A percentile compares a stretch with the other conserved stretches of the same genome.
Evolutionary conservation across 2,888 invertebrate species (phyloP).

Genomic region (Pseudanteris insignis): DNA sequence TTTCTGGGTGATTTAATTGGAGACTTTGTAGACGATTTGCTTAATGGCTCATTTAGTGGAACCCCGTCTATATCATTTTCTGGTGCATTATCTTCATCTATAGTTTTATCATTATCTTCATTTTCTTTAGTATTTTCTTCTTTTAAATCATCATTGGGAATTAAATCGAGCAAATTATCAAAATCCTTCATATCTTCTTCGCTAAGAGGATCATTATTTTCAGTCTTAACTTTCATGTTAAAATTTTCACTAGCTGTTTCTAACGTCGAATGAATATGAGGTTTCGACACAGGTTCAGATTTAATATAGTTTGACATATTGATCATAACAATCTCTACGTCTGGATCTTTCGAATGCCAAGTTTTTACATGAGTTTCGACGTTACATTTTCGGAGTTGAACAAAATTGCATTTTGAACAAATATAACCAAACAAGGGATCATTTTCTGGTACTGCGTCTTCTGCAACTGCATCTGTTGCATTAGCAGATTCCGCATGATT

Average conservation of each 20-base stretch:
- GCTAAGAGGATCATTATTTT: conserved; percentile 3
- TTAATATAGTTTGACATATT: conserved; percentile 58
- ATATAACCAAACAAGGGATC: conserved; percentile 70
- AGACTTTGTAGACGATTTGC: conserved; percentile 4
- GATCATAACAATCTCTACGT: conserved; percentile 67
- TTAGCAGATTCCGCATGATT: conserved; percentile 9
- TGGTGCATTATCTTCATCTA: not conserved
- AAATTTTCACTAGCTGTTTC: conserved; percentile 1
- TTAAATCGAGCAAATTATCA: conserved; percentile 28
- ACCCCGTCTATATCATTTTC: not conserved
- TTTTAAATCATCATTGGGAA: conserved; percentile 36
- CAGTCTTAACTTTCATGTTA: not conserved
- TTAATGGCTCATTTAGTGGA: conserved; percentile 2
- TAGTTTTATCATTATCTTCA: too few relatives aligned
- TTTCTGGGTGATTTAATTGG: conserved; percentile 5
- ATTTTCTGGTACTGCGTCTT: conserved; percentile 53
- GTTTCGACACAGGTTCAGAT: conserved; percentile 38
- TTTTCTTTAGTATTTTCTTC: conserved; percentile 4
- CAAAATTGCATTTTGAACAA: conserved; percentile 78
- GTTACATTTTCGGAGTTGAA: conserved; percentile 73
- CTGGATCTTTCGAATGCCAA: conserved; percentile 67
- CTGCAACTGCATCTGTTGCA: conserved; percentile 46
- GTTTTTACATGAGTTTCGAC: conserved; percentile 73
- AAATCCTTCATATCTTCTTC: conserved; percentile 20
- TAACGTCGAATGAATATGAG: conserved; percentile 1